Evolutionary conservation across 2,888 invertebrate species (phyloP), one percentile per base, ranked within the genome.

Genomic region (Agrilus cyanescens): DNA sequence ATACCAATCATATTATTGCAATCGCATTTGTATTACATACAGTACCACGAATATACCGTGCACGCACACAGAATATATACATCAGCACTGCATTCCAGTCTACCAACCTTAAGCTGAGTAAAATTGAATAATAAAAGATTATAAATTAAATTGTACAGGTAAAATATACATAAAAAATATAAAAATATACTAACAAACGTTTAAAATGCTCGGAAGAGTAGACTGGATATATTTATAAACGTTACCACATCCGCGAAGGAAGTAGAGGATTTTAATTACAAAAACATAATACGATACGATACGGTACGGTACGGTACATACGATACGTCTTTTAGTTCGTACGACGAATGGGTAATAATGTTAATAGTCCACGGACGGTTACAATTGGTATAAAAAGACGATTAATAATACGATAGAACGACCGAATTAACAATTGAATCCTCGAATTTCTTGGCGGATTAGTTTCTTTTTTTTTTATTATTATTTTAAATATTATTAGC

Each of bases 1-100:
- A 65, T 63, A 65, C 65, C 65, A 67, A 65, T 65, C 65, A 66
- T 63, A 64, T 63, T 66, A 65, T 66, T 65, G 65, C 65, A 64
- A 62, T 64, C 62, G 64, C 66, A 67, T 65, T 64, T 64, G 61
- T 62, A 62, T 66, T 65, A 66, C 65, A 65, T 65, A 66, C 63
- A 67, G 58, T 65, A 65, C 64, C 63, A 67, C 64, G 61, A 61
- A 63, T 67, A 65, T 62, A 62, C 59, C 61, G 60, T 66, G 64
- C 65, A 65, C 62, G 63, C 61, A 63, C 62, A 65, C 64, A 58
- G 58, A 61, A 53, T 56, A 55, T 56, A 50, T 56, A 56, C 55
- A 55, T 45, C 46, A 43, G 43, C 46, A 45, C 50, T 47, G 50
- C 50, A 44, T 49, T 45, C 46, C 50, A 45, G 46, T 47, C 42